These are phyloP conservation scores for Notarius lentiginosus DNA, from an alignment of 2,113 vertebrate genomes.

Conservation along the genomic window DNA sequence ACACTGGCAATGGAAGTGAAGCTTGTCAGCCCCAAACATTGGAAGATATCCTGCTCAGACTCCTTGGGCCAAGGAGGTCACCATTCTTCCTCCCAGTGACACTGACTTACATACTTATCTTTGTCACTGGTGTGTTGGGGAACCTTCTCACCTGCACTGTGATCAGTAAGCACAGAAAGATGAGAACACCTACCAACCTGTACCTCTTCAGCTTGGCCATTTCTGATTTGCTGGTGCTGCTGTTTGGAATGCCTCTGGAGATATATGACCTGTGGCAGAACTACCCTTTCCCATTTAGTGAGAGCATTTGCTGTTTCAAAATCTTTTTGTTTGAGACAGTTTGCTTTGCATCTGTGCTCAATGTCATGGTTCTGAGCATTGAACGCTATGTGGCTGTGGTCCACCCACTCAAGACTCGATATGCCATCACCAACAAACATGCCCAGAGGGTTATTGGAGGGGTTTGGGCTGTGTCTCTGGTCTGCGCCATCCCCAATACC, in stretches of 20 bases:
- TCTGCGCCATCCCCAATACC: conserved; percentile 76
- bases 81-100: conserved; percentile 73
- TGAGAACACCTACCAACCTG: conserved; percentile 76
- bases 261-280: conserved; percentile 79
- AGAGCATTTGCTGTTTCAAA: conserved; percentile 76
- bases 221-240: conserved; percentile 73
- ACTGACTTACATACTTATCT: conserved; percentile 72
- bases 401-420: conserved; percentile 74
- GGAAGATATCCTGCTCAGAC: conserved; percentile 66
- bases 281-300: conserved; percentile 77
- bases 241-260: conserved; percentile 78
- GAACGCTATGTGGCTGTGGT: conserved; percentile 77
- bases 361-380: conserved; percentile 75
- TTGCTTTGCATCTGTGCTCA: conserved; percentile 78
- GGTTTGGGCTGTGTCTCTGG: conserved; percentile 69
- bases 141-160: conserved; percentile 77
- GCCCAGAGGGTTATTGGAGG: conserved; percentile 68
- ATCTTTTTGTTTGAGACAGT: conserved; percentile 77
- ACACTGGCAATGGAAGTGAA: conserved; percentile 56
- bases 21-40: conserved; percentile 41
- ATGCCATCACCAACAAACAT: conserved; percentile 72
- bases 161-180: conserved; percentile 75
- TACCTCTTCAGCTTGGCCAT: conserved; percentile 76
- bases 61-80: conserved; percentile 73
- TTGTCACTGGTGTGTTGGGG: conserved; percentile 70